phyloP scores from a whole-genome alignment of 2,797 vertebrate species.

The Myoxocephalus aenaeus region DNA sequence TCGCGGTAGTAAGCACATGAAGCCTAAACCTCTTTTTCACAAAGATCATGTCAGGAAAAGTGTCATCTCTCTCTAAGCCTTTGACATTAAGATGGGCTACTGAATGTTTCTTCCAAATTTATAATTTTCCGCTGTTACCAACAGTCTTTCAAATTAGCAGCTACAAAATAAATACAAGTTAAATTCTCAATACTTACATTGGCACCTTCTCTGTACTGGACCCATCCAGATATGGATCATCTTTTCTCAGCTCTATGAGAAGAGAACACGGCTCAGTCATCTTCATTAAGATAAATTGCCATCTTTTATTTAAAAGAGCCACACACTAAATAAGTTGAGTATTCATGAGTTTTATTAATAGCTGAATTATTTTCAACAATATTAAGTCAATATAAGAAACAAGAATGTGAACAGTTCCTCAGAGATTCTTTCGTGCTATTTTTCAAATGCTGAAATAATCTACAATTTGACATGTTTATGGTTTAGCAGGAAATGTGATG shows the following conservation, averaged over 20 bases:
- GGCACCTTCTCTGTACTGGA: constrained; percentile 81
- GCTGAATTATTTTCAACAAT: neutral
- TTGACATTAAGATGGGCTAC: neutral
- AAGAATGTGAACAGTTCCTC: neutral
- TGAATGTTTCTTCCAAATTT: neutral
- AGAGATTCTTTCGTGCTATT: neutral
- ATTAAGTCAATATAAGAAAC: neutral
- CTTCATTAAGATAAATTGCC: neutral
- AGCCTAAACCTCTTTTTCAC: neutral
- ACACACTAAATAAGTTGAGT: neutral
- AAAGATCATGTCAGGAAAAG: neutral
- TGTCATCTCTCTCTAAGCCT: neutral
- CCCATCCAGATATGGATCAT: constrained; percentile 78
- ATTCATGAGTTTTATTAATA: neutral
- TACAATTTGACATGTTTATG: neutral
- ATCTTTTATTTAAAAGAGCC: neutral
- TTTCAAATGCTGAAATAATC: neutral
- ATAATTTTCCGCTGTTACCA: neutral
- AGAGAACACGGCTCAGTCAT: constrained; percentile 12
- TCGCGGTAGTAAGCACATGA: neutral
- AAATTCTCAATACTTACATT: constrained; percentile 75
- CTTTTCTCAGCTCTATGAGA: constrained; percentile 61
- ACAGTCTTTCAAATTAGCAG: neutral
- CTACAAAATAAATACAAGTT: neutral
- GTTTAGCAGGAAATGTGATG: neutral